Evolutionary conservation across 2,888 invertebrate genomes (phyloP).

Genomic region (Drosophila neotestacea): DNA sequence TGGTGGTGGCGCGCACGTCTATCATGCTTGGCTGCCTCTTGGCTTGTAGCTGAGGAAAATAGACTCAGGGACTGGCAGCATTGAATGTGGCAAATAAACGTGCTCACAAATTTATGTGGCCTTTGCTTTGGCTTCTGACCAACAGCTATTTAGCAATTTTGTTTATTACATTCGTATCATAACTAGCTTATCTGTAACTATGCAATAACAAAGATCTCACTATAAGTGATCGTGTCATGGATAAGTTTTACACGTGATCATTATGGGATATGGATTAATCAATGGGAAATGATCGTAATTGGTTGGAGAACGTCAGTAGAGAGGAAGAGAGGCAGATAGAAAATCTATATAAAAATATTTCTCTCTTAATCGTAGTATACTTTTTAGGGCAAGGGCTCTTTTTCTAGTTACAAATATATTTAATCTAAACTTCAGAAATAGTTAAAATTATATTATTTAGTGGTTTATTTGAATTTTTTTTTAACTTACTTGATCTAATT

Average conservation of each 20-base stretch:
- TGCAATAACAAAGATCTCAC: slow-evolving; percentile 34
- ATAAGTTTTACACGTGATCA: slow-evolving; percentile 49
- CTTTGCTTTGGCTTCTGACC: slow-evolving; percentile 29
- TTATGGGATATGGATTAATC: slow-evolving; percentile 8
- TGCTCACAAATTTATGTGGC: slow-evolving; percentile 31
- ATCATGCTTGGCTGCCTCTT: slow-evolving; percentile 80
- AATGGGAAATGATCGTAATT: not conserved
- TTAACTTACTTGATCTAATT: not conserved
- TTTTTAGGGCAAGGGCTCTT: slow-evolving; percentile 58
- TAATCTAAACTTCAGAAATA: not conserved
- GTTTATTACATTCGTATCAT: slow-evolving; percentile 23
- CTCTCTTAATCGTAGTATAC: slow-evolving; percentile 65
- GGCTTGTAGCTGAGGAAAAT: slow-evolving; percentile 41
- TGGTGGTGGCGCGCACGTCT: slow-evolving; percentile 69
- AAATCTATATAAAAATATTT: not conserved
- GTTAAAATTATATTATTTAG: not conserved
- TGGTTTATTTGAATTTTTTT: not conserved
- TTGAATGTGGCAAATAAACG: slow-evolving; percentile 74
- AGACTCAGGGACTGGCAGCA: slow-evolving; percentile 48
- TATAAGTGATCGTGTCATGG: slow-evolving; percentile 49
- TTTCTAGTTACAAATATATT: not conserved
- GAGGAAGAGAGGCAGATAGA: not conserved
- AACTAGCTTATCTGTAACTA: not conserved
- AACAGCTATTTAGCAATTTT: slow-evolving; percentile 45
- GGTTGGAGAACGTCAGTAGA: not conserved